Percentiles rank a stretch among this genome's conserved stretches.
phyloP scores from a whole-genome alignment of 2,797 vertebrate species.

The Phataginus tetradactyla region DNA sequence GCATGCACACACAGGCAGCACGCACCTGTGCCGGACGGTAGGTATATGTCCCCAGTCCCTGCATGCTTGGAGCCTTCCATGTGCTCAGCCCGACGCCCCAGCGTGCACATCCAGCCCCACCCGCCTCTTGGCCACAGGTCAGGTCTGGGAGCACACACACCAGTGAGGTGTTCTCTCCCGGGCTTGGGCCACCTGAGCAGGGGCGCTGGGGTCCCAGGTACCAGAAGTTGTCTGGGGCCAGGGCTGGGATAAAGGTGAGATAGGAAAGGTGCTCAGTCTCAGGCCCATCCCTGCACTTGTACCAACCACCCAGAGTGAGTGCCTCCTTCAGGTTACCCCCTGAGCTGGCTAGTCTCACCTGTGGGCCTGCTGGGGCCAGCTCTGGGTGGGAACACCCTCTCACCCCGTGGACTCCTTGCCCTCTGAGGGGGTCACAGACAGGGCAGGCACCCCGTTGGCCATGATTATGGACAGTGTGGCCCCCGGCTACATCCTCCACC shows the following conservation, averaged over 20 bases:
- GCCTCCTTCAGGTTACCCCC: neutral
- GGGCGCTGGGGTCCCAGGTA: neutral
- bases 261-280: neutral
- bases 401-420: fast-evolving
- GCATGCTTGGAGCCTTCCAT: neutral
- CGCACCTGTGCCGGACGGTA: fast-evolving
- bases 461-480: neutral
- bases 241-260: neutral
- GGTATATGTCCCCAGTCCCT: fast-evolving
- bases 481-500: neutral
- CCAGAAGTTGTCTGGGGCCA: neutral
- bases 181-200: neutral
- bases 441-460: neutral
- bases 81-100: neutral
- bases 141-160: neutral
- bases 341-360: neutral
- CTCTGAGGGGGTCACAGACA: neutral
- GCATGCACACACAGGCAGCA: fast-evolving
- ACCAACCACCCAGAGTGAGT: neutral
- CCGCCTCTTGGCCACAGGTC: neutral
- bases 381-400: neutral
- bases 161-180: neutral
- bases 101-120: neutral
- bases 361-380: neutral
- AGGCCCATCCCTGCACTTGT: fast-evolving